Conservation (phyloP, 2,797 vertebrate genomes). For the Esox lucius region DNA sequence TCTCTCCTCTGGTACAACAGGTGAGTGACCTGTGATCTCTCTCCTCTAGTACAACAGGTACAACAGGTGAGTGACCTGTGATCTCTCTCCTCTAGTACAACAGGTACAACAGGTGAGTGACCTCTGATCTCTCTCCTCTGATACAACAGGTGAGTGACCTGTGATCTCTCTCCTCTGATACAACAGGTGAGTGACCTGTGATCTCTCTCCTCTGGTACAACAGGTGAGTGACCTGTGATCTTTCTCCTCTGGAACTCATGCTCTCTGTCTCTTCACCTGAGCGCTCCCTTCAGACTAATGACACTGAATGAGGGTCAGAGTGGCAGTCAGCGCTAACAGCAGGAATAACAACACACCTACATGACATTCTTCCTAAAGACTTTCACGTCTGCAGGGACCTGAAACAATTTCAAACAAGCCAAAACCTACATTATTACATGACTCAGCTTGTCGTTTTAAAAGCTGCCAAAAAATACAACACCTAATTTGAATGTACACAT, state of each 20-base stretch:
- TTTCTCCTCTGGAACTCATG: not conserved
- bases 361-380: not conserved
- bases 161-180: not conserved
- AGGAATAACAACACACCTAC: constrained; percentile 4
- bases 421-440: not conserved
- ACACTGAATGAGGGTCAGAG: constrained; percentile 44
- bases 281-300: constrained; percentile 49
- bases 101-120: too few species aligned
- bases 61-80: too few species aligned
- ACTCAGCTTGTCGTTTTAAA: not conserved
- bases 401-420: not conserved
- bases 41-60: constrained; percentile 24
- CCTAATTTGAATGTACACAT: too few species aligned
- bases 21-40: constrained; percentile 3
- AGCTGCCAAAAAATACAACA: not conserved
- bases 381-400: not conserved
- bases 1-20: not conserved
- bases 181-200: not conserved
- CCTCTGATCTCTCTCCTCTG: too few species aligned
- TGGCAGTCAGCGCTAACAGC: constrained; percentile 12
- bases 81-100: not conserved
- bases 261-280: not conserved
- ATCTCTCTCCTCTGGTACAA: not conserved
- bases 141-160: constrained; percentile 25
- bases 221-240: constrained; percentile 5